Evolutionary conservation across 2,113 vertebrate species (phyloP).

Genomic region (Heptranchias perlo): DNA sequence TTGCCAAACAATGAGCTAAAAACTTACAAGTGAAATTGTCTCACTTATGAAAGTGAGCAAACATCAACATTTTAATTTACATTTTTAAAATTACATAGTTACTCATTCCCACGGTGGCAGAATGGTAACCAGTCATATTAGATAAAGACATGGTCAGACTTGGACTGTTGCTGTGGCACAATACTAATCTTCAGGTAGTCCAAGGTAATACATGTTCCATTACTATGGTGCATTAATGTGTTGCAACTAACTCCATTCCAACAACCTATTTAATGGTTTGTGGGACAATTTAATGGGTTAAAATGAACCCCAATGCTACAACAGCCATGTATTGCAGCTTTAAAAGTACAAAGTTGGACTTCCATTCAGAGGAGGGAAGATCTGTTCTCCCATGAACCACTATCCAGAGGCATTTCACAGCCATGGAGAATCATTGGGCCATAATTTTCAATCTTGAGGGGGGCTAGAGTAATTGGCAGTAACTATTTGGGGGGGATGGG

Average conservation of each 20-base stretch:
- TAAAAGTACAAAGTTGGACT: background rate
- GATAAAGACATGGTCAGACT: background rate
- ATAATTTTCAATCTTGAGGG: background rate
- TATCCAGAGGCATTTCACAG: background rate
- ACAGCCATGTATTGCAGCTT: background rate
- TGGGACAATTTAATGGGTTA: background rate
- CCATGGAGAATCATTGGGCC: background rate
- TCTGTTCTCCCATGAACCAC: background rate
- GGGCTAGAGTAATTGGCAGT: background rate
- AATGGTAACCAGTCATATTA: background rate
- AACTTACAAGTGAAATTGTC: background rate
- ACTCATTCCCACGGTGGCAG: background rate
- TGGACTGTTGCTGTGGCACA: background rate
- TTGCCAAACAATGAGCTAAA: background rate
- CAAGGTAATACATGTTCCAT: background rate
- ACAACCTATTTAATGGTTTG: background rate
- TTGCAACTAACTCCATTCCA: background rate
- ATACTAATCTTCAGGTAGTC: background rate
- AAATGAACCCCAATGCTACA: background rate
- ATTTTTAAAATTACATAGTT: background rate
- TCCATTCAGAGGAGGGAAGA: background rate
- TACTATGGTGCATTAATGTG: background rate
- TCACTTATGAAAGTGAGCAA: background rate
- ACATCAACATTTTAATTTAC: background rate
- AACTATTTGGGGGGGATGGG: background rate